Evolutionary conservation across 2,797 vertebrate genomes (phyloP), one percentile per base, ranked within the genome.

Genomic region (Aplochiton taeniatus): DNA sequence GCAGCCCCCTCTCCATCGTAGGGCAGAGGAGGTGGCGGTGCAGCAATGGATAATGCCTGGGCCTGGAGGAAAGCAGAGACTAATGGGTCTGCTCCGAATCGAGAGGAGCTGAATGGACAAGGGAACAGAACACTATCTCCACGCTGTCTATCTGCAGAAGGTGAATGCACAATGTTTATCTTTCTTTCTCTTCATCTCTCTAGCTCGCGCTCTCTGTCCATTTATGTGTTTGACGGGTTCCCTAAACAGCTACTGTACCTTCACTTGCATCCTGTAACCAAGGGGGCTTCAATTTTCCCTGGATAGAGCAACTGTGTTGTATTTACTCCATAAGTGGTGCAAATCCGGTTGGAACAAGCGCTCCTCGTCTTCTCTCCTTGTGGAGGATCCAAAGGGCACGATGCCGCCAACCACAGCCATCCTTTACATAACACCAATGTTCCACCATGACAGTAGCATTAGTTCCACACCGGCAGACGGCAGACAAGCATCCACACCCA

Each of bases 1-100:
- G 78, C 77, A 83, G 88, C 86, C 73, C 63, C 75, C 75, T 85
- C 85, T 88, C 89, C 80, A 82, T 90, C 89, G 83, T 71, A 31
- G 65, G 69, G 66, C 14, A 43, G 50, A 11, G 41, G 47, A 9
- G 1, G 6, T 41, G 47, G 14, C 31, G 14, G 41, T 13, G 44
- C 42, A 11, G 41, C 8, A 7, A 17, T 68, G 47, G 66, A 68
- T 58, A 70, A 72, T 55, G 72, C 70, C 46, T 66, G 70, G 72
- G 82, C 82, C 77, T 62, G 68, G 74, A 86, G 80, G 81, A 72
- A 87, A 82, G 77, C 76, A 70, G 78, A 3, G 47, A 70, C 77
- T 87, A 86, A 89, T 90, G 87, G 82, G 76, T 88, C 31, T 6
- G 2, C 31, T 31, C 31, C 6, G 31, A 31, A 31, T 3, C 31